Evolutionary conservation across 2,888 invertebrate species (phyloP).

Genomic region (Calameuta filiformis): DNA sequence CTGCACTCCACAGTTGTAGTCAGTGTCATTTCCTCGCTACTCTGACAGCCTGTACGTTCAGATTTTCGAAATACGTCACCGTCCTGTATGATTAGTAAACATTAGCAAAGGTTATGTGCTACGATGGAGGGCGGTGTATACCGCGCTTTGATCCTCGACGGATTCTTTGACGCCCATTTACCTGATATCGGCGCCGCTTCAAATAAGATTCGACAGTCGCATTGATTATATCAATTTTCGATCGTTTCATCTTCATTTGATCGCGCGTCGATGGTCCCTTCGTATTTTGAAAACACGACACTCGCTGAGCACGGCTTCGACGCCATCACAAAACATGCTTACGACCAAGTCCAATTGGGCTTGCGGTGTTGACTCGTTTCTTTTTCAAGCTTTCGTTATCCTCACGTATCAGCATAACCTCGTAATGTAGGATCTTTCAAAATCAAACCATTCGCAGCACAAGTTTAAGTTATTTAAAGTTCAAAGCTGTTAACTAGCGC

Average conservation of each 20-base stretch:
- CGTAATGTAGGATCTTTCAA: too few species aligned
- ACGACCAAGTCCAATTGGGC: neutral
- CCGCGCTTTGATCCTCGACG: too few species aligned
- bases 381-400: too few species aligned
- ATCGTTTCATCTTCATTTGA: constrained; percentile 71
- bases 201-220: constrained; percentile 76
- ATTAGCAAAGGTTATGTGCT: constrained; percentile 44
- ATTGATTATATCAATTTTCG: constrained; percentile 75
- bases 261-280: constrained; percentile 34
- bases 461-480: too few species aligned
- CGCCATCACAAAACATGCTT: constrained; percentile 37
- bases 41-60: constrained; percentile 70
- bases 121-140: neutral
- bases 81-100: constrained; percentile 67
- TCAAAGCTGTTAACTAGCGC: too few species aligned
- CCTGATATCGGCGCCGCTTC: constrained; percentile 77
- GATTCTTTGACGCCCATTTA: constrained; percentile 49
- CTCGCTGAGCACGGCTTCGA: constrained; percentile 42
- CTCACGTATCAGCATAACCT: too few species aligned
- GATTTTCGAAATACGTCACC: constrained; percentile 72
- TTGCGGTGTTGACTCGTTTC: too few species aligned
- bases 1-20: constrained; percentile 78
- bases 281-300: constrained; percentile 38
- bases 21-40: constrained; percentile 77
- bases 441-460: too few species aligned